phyloP scores from a whole-genome alignment of 2,797 vertebrate genomes.

The Bovichtus diacanthus region DNA sequence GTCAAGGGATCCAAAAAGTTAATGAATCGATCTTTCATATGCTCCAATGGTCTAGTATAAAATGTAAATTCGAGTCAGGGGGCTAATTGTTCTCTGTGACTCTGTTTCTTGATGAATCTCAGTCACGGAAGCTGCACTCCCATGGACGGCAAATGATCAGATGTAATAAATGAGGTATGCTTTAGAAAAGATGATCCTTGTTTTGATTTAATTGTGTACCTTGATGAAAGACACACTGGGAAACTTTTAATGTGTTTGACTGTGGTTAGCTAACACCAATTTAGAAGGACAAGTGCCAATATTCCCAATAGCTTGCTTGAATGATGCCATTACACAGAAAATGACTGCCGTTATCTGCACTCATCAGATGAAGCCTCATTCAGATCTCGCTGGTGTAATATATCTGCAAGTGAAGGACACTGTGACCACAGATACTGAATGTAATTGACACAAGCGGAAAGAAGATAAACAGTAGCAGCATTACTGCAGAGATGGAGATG shows the following conservation, averaged over 20 bases:
- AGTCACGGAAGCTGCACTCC: slow-evolving; percentile 14
- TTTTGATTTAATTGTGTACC: slow-evolving; percentile 2
- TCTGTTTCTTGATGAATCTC: slow-evolving; percentile 34
- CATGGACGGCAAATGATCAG: slow-evolving; percentile 16
- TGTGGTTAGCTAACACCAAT: slow-evolving; percentile 25
- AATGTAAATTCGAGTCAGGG: slow-evolving; percentile 41
- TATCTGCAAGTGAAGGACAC: slow-evolving; percentile 26
- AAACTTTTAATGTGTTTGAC: slow-evolving; percentile 22
- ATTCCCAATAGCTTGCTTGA: slow-evolving; percentile 5
- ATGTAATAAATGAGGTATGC: slow-evolving; percentile 22
- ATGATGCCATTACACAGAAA: slow-evolving; percentile 14
- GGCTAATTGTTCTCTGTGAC: slow-evolving; percentile 35
- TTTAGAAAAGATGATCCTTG: slow-evolving; percentile 10
- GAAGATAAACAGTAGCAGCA: slow-evolving; percentile 20
- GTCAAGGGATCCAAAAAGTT: slow-evolving; percentile 12
- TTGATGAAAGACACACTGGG: slow-evolving; percentile 12
- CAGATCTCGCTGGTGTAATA: slow-evolving; percentile 11
- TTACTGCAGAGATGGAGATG: slow-evolving; percentile 6
- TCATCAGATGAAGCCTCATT: slow-evolving; percentile 23
- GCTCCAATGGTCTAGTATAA: slow-evolving; percentile 21
- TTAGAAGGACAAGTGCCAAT: slow-evolving; percentile 14
- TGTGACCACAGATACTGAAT: slow-evolving; percentile 5
- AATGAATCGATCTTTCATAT: slow-evolving; percentile 25
- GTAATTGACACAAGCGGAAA: not conserved
- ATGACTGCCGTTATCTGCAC: not conserved